Conservation (phyloP, 2,888 invertebrate species). For the Andrena camellia region DNA sequence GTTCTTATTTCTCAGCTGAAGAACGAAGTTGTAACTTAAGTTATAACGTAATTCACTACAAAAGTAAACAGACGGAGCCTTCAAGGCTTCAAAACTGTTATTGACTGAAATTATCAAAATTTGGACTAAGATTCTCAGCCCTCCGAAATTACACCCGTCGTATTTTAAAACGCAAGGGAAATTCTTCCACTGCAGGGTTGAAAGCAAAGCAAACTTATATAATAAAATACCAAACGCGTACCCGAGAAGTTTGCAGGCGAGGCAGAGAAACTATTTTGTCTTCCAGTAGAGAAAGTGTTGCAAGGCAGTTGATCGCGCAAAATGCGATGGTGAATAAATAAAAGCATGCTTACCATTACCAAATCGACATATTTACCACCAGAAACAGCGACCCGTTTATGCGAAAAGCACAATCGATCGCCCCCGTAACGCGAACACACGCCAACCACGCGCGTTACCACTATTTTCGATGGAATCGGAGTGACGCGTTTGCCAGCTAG, state of each 20-base stretch:
- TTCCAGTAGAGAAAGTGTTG: background rate
- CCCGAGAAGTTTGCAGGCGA: background rate
- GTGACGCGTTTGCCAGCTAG: slow-evolving; percentile 45
- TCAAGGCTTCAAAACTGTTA: no score
- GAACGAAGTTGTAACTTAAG: no score
- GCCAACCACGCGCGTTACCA: background rate
- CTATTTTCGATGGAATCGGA: slow-evolving; percentile 25
- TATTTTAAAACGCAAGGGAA: background rate
- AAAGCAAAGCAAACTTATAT: background rate
- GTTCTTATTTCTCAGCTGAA: no score
- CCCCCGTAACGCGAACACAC: no score
- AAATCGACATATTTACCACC: no score
- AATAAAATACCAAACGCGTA: background rate
- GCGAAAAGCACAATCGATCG: no score
- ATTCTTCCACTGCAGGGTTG: background rate
- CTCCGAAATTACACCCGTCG: no score
- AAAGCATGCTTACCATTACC: background rate
- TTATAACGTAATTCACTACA: no score
- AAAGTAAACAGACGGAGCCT: no score
- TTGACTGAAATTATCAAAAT: no score
- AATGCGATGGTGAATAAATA: background rate
- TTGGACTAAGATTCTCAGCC: background rate
- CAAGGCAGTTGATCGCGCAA: background rate
- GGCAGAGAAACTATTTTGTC: background rate
- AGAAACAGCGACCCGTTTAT: no score